Percentiles rank a stretch among this genome's conserved stretches.
These are phyloP conservation scores for Paracyprichromis sp. DNA, from an alignment of 2,113 vertebrate genomes.

Conservation along the genomic window DNA sequence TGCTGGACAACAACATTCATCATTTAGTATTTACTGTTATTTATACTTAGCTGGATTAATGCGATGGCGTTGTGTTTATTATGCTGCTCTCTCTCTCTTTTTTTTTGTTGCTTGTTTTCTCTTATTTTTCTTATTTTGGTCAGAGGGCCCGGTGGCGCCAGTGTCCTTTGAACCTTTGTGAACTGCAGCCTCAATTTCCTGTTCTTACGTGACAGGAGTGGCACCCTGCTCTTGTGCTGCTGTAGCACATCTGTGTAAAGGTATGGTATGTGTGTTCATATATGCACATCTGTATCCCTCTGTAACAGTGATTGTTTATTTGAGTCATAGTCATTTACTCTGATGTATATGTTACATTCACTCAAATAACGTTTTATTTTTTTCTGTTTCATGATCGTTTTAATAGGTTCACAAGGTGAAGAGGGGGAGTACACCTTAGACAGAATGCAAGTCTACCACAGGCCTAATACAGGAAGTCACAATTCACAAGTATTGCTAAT, in stretches of 20 bases:
- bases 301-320: background rate
- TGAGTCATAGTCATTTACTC: background rate
- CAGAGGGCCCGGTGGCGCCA: background rate
- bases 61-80: background rate
- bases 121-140: background rate
- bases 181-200: background rate
- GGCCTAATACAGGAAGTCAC: background rate
- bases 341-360: background rate
- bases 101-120: background rate
- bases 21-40: background rate
- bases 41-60: background rate
- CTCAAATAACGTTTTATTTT: background rate
- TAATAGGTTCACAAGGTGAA: background rate
- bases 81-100: background rate
- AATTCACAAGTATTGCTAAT: background rate
- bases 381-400: background rate
- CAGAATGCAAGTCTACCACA: background rate
- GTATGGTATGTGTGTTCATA: background rate
- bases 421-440: background rate
- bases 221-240: background rate
- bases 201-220: background rate
- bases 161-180: background rate
- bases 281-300: background rate
- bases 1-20: background rate
- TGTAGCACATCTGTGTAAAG: background rate